Conservation (phyloP, 1,140 invertebrate species). For the Mizuhopecten yessoensis region DNA sequence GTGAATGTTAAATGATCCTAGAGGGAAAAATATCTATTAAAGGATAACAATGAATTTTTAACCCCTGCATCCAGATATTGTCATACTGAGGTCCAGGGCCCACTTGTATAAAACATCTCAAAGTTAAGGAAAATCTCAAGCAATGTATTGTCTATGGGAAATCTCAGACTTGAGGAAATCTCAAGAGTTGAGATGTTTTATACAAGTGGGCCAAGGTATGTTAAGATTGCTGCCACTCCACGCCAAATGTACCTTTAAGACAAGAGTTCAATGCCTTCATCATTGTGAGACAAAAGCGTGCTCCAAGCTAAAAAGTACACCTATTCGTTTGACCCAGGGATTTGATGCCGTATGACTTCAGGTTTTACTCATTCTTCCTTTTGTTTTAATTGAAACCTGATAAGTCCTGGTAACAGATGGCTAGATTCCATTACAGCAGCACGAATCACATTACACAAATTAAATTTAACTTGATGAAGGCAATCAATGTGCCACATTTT, state of each 20-base stretch:
- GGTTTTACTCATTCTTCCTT: not conserved
- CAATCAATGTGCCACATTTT: conserved; percentile 17
- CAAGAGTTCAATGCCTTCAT: not conserved
- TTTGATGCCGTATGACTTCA: not conserved
- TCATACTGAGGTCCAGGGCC: too few relatives aligned
- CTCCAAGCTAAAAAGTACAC: not conserved
- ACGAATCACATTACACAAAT: conserved; percentile 2
- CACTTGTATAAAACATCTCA: too few relatives aligned
- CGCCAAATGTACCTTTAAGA: not conserved
- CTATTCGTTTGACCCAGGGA: not conserved
- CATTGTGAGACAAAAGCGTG: not conserved
- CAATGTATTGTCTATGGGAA: too few relatives aligned
- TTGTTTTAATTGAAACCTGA: not conserved
- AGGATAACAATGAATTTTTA: too few relatives aligned
- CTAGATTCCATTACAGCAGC: conserved; percentile 17
- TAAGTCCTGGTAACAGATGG: not conserved
- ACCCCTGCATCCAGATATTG: too few relatives aligned
- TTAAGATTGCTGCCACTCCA: too few relatives aligned
- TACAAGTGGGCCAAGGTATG: too few relatives aligned
- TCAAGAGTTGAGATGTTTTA: too few relatives aligned
- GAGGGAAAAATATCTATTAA: too few relatives aligned
- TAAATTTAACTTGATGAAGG: conserved; percentile 36
- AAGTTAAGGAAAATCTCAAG: too few relatives aligned
- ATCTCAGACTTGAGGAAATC: too few relatives aligned
- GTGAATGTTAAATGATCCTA: too few relatives aligned